Conservation (phyloP, 1,140 invertebrate genomes). For the Drosophila leontia region DNA sequence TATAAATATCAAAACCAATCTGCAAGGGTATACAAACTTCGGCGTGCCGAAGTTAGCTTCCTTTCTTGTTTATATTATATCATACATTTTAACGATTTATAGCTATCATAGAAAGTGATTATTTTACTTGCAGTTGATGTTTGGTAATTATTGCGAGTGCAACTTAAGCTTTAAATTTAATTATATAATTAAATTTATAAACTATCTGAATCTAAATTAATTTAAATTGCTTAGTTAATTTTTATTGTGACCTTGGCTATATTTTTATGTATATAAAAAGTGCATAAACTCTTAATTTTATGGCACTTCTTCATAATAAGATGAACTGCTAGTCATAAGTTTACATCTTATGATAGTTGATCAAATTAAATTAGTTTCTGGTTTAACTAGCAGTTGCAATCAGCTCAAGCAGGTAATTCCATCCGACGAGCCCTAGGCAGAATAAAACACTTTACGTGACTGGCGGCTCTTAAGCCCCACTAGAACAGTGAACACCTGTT, state of each 20-base stretch:
- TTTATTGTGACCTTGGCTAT: not conserved
- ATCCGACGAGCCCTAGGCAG: not conserved
- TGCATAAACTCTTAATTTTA: not conserved
- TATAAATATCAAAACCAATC: too few relatives aligned
- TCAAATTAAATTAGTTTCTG: slow-evolving; percentile 8
- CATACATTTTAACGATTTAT: not conserved
- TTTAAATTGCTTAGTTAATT: not conserved
- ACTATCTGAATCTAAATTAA: not conserved
- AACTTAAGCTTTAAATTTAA: not conserved
- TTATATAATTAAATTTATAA: not conserved
- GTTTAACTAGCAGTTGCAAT: slow-evolving; percentile 13
- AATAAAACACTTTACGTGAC: slow-evolving; percentile 25
- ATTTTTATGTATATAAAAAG: not conserved
- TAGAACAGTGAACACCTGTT: slow-evolving; percentile 28
- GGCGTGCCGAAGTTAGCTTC: too few relatives aligned
- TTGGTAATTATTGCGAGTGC: not conserved
- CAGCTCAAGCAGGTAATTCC: slow-evolving; percentile 13
- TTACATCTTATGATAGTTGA: not conserved
- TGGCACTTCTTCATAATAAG: not conserved
- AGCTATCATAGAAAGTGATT: not conserved
- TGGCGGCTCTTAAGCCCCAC: slow-evolving; percentile 14
- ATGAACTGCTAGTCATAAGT: not conserved
- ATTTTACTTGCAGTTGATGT: not conserved
- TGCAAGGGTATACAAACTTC: too few relatives aligned
- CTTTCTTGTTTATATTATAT: too few relatives aligned